Conservation (phyloP, 2,888 invertebrate species). For the Amiota minor region DNA sequence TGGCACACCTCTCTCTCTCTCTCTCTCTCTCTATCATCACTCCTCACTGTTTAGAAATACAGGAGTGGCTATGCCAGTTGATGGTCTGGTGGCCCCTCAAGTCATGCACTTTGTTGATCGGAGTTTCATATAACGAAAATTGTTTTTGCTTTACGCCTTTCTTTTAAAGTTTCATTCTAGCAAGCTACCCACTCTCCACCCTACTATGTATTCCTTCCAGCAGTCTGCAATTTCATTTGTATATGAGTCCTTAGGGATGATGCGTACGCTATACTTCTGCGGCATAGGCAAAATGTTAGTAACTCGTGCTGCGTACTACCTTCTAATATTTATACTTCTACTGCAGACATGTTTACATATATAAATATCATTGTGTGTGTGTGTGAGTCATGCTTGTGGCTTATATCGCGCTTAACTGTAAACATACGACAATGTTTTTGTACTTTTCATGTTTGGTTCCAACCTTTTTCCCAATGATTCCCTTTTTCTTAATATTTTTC, state of each 20-base stretch:
- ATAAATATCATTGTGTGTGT: conserved; percentile 3
- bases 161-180: conserved; percentile 36
- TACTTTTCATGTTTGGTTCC: conserved; percentile 10
- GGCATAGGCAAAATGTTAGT: too few species aligned
- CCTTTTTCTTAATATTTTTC: background rate
- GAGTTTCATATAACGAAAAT: conserved; percentile 11
- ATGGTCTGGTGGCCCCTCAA: background rate
- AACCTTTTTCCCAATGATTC: conserved; percentile 1
- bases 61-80: background rate
- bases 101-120: conserved; percentile 5
- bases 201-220: background rate
- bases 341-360: background rate
- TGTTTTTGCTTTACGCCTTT: conserved; percentile 28
- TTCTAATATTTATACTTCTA: background rate
- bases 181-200: conserved; percentile 33
- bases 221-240: conserved; percentile 32
- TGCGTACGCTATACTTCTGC: background rate
- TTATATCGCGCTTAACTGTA: conserved; percentile 51
- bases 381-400: conserved; percentile 34
- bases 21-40: too few species aligned
- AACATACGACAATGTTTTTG: conserved; percentile 44
- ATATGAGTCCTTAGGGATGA: conserved; percentile 49
- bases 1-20: conserved; percentile 10
- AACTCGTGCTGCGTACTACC: conserved; percentile 11
- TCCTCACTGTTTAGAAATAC: background rate